A percentile compares a stretch with the other conserved stretches of the same genome.
Conservation (phyloP, 2,113 vertebrate species). For the Callionymus lyra region DNA sequence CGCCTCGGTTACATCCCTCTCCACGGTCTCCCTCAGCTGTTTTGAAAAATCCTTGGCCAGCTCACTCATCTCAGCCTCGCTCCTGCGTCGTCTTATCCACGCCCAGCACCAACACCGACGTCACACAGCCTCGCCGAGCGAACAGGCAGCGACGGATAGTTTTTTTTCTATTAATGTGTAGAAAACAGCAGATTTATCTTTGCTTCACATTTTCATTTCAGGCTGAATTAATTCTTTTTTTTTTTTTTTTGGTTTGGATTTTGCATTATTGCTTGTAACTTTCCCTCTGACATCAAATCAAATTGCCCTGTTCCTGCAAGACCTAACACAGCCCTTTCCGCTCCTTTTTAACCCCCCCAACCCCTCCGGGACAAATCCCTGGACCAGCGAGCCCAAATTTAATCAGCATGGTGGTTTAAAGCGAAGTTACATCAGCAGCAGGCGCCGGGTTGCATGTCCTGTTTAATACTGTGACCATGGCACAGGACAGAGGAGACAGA, state of each 20-base stretch:
- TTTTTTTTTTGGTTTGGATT: too few relatives aligned
- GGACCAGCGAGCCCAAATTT: conserved; percentile 35
- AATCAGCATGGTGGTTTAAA: conserved; percentile 38
- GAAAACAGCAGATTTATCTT: neutral
- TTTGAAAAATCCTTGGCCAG: conserved; percentile 5
- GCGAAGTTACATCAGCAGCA: conserved; percentile 37
- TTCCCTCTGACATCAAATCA: conserved; percentile 9
- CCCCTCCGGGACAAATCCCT: conserved; percentile 17
- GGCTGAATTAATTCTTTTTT: too few relatives aligned
- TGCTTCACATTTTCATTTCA: too few relatives aligned
- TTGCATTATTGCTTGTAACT: conserved; percentile 2
- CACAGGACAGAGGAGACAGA: conserved; percentile 31
- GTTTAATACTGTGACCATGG: conserved; percentile 9
- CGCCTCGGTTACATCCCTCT: conserved; percentile 7
- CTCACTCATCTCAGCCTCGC: conserved; percentile 4
- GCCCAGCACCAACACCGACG: conserved; percentile 1
- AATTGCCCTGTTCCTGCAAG: conserved; percentile 3
- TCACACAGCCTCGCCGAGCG: conserved; percentile 8
- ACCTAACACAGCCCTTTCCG: neutral
- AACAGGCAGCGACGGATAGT: too few relatives aligned
- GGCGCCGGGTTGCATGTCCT: conserved; percentile 15
- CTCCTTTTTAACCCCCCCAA: too few relatives aligned
- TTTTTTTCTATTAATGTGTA: too few relatives aligned
- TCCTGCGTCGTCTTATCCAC: conserved; percentile 8
- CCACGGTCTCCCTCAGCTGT: conserved; percentile 10